These are phyloP conservation scores for Argyrosomus japonicus DNA, from an alignment of 2,113 vertebrate genomes.

Conservation along the genomic window DNA sequence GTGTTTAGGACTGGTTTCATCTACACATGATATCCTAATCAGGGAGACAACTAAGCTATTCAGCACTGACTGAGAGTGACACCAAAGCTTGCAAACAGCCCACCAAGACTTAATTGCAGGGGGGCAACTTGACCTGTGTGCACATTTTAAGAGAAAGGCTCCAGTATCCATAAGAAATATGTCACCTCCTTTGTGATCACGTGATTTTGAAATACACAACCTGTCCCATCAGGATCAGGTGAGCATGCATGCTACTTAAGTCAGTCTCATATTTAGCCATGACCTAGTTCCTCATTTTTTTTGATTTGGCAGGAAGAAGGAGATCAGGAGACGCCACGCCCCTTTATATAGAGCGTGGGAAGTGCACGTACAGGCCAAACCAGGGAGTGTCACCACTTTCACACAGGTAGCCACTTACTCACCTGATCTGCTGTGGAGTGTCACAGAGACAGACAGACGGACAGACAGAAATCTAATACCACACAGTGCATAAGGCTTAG, in stretches of 20 bases:
- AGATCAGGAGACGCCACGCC: conserved; percentile 44
- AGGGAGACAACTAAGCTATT: conserved; percentile 64
- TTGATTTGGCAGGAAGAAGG: conserved; percentile 41
- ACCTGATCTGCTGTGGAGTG: conserved; percentile 66
- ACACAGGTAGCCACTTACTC: conserved; percentile 54
- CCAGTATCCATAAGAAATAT: background rate
- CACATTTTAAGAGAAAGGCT: background rate
- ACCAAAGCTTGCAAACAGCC: conserved; percentile 46
- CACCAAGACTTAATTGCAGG: conserved; percentile 21
- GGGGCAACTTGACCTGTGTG: background rate
- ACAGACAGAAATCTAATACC: conserved; percentile 71
- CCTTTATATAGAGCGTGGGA: conserved; percentile 75
- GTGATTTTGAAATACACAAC: background rate
- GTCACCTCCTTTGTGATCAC: background rate
- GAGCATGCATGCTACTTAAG: conserved; percentile 5
- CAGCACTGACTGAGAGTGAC: conserved; percentile 44
- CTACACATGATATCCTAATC: conserved; percentile 71
- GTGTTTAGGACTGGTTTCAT: conserved; percentile 75
- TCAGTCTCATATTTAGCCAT: conserved; percentile 49
- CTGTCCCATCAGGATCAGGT: background rate
- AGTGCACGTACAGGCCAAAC: conserved; percentile 60
- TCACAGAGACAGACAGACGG: conserved; percentile 67
- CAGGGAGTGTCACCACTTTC: conserved; percentile 72
- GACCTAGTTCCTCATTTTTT: conserved; percentile 77
- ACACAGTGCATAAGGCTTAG: conserved; percentile 51